A percentile compares a stretch with the other conserved stretches of the same genome.
These are phyloP conservation scores for Ischnura elegans DNA, from an alignment of 2,888 invertebrate genomes.

Conservation along the genomic window DNA sequence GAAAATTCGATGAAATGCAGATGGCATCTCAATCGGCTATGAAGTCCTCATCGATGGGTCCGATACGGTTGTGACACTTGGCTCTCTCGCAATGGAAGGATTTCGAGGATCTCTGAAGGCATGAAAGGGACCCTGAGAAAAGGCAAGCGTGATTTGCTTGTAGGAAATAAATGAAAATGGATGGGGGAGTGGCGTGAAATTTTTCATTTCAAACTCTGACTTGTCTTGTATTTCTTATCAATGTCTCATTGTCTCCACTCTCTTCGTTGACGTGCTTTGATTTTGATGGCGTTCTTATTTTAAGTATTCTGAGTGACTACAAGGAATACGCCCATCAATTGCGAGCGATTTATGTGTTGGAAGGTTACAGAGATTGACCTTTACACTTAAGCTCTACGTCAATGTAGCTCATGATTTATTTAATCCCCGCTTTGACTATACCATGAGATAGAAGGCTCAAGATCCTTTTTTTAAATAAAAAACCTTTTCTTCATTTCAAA, in stretches of 20 bases:
- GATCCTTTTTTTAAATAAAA: too few relatives aligned
- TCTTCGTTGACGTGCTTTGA: neutral
- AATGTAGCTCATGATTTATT: too few relatives aligned
- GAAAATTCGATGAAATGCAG: slow-evolving; percentile 44
- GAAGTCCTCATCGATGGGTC: slow-evolving; percentile 23
- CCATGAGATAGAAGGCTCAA: too few relatives aligned
- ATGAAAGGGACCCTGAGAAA: neutral
- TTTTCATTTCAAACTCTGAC: neutral
- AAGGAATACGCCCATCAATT: neutral
- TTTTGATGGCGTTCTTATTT: neutral
- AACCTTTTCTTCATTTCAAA: too few relatives aligned
- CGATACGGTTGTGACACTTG: slow-evolving; percentile 51
- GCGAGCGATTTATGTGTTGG: too few relatives aligned
- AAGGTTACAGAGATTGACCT: too few relatives aligned
- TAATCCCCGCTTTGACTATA: too few relatives aligned
- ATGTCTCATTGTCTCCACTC: neutral
- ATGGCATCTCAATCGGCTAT: slow-evolving; percentile 21
- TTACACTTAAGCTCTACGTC: too few relatives aligned
- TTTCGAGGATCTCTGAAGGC: neutral
- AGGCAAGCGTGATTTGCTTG: slow-evolving; percentile 39
- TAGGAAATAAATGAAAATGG: slow-evolving; percentile 33
- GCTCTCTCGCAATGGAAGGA: slow-evolving; percentile 31
- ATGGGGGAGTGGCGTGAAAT: neutral
- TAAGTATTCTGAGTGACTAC: neutral
- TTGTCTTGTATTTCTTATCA: neutral